Conservation (phyloP, 2,113 vertebrate species). For the Caracal caracal region DNA sequence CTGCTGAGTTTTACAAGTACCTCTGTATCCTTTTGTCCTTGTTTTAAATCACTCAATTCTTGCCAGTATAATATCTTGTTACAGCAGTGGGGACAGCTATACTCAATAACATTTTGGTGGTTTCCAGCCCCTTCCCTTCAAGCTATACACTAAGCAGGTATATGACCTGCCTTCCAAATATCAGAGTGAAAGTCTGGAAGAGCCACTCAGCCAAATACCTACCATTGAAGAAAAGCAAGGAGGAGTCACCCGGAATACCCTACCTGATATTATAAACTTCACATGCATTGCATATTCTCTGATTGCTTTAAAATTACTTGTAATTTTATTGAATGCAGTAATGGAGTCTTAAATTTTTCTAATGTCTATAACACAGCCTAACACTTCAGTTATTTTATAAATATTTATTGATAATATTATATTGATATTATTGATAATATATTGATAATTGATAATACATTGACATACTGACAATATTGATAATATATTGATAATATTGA, state of each 20-base stretch:
- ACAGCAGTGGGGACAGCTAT: not conserved
- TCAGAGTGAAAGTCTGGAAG: not conserved
- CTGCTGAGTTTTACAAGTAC: not conserved
- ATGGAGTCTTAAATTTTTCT: not conserved
- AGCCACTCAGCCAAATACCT: not conserved
- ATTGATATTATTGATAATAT: not conserved
- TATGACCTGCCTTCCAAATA: not conserved
- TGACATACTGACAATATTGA: not conserved
- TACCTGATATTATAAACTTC: not conserved
- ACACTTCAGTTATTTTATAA: constrained; percentile 5
- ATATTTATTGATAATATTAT: constrained; percentile 28
- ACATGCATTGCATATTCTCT: not conserved
- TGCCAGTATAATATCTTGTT: not conserved
- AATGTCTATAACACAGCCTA: not conserved
- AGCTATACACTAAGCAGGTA: not conserved
- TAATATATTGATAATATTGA: not conserved
- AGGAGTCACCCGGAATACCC: not conserved
- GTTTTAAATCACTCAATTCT: not conserved
- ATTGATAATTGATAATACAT: not conserved
- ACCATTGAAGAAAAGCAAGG: not conserved
- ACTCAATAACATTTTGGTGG: not conserved
- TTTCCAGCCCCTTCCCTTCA: not conserved
- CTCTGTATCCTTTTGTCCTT: not conserved
- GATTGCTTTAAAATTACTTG: constrained; percentile 16
- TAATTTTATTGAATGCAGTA: not conserved